Percentiles rank a stretch among this genome's conserved stretches.
Evolutionary conservation across 53 echinoderm and acorn worm species (phyloP).

Genomic region (Temnopleurus reevesii): DNA sequence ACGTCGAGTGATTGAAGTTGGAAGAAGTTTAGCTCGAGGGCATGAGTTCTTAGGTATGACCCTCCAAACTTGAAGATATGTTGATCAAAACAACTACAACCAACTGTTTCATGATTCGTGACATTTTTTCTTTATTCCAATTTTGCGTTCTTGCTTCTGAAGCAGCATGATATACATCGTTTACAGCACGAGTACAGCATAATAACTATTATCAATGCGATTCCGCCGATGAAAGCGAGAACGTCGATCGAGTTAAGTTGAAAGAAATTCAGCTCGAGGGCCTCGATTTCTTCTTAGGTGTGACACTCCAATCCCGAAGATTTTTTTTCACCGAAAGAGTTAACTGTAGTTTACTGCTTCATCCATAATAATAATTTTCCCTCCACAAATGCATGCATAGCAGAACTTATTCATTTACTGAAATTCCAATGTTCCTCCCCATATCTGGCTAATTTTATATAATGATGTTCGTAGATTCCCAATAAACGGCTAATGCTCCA

Average conservation of each 20-base stretch:
- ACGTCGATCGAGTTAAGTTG: slow-evolving; percentile 57
- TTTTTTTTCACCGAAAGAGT: slow-evolving; percentile 58
- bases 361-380: no score
- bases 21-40: slow-evolving; percentile 19
- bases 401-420: no score
- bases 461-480: no score
- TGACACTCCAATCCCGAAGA: slow-evolving; percentile 61
- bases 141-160: not conserved
- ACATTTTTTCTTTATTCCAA: no score
- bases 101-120: no score
- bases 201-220: not conserved
- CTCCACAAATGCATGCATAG: not conserved
- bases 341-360: no score
- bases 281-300: slow-evolving; percentile 53
- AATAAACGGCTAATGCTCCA: no score
- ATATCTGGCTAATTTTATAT: no score
- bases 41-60: not conserved
- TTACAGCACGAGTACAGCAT: not conserved
- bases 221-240: not conserved
- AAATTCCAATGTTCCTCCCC: no score
- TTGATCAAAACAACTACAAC: no score
- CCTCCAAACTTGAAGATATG: slow-evolving; percentile 44
- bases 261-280: slow-evolving; percentile 60
- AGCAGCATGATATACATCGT: not conserved
- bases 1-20: slow-evolving; percentile 43